A percentile compares a stretch with the other conserved stretches of the same genome.
Conservation (phyloP, 1,140 invertebrate genomes). For the Lucilia sericata region DNA sequence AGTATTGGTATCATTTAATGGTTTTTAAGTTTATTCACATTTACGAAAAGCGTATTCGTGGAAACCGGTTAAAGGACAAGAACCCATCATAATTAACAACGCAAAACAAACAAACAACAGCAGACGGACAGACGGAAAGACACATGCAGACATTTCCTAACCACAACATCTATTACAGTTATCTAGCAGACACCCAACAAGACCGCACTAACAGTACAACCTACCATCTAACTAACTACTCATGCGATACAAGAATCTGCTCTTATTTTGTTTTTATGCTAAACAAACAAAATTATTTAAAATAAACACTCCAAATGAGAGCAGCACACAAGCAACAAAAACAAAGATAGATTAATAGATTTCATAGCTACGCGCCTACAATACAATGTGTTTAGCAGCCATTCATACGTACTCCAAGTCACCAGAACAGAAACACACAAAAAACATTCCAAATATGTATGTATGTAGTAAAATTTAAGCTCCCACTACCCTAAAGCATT, state of each 20-base stretch:
- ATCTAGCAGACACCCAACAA: neutral
- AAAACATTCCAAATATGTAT: neutral
- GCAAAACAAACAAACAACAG: neutral
- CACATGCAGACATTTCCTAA: neutral
- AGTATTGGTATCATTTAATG: constrained; percentile 16
- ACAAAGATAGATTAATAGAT: constrained; percentile 15
- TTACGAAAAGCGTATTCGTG: neutral
- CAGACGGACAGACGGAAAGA: neutral
- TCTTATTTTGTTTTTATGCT: neutral
- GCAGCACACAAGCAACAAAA: neutral
- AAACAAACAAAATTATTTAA: constrained; percentile 10
- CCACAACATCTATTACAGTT: neutral
- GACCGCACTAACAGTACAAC: no score
- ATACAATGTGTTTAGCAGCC: neutral
- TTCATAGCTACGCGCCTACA: neutral
- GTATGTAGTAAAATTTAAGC: neutral
- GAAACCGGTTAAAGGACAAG: constrained; percentile 6
- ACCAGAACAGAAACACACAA: no score
- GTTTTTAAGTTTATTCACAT: constrained; percentile 6
- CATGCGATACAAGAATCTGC: no score
- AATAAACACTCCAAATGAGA: neutral
- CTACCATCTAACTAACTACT: neutral
- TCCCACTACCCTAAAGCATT: neutral
- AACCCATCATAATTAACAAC: neutral
- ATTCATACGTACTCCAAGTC: neutral